Percentiles rank a stretch among this genome's conserved stretches.
Conservation (phyloP, 2,888 invertebrate genomes). For the Cheilosia scutellata region DNA sequence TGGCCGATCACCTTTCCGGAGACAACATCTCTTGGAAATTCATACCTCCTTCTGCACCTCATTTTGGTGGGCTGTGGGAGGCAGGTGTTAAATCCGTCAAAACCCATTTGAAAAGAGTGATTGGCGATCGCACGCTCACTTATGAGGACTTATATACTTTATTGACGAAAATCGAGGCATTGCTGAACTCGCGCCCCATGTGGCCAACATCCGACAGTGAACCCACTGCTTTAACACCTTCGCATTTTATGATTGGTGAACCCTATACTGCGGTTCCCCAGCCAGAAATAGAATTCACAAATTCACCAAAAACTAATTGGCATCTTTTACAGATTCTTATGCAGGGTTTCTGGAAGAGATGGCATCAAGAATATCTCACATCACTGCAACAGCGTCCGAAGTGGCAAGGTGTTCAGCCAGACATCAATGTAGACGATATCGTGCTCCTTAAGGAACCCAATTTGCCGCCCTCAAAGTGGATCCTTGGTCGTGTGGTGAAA, state of each 20-base stretch:
- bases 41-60: conserved; percentile 28
- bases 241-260: conserved; percentile 38
- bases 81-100: too few species aligned
- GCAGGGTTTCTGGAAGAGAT: neutral
- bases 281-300: neutral
- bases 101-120: neutral
- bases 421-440: too few species aligned
- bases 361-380: neutral
- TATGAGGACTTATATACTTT: conserved; percentile 22
- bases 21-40: conserved; percentile 23
- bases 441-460: neutral
- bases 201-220: conserved; percentile 3
- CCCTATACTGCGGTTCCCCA: conserved; percentile 17
- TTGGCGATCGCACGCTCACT: neutral
- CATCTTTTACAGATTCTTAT: conserved; percentile 6
- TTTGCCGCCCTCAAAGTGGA: neutral
- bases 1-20: conserved; percentile 5
- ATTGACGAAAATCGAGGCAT: conserved; percentile 11
- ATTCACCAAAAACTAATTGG: neutral
- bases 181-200: conserved; percentile 15
- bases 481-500: neutral
- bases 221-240: conserved; percentile 9
- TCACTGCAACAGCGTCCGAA: neutral
- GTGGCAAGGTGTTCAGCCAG: neutral
- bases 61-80: conserved; percentile 28